phyloP scores from a whole-genome alignment of 2,888 invertebrate species.

The Troides oblongomaculatus region DNA sequence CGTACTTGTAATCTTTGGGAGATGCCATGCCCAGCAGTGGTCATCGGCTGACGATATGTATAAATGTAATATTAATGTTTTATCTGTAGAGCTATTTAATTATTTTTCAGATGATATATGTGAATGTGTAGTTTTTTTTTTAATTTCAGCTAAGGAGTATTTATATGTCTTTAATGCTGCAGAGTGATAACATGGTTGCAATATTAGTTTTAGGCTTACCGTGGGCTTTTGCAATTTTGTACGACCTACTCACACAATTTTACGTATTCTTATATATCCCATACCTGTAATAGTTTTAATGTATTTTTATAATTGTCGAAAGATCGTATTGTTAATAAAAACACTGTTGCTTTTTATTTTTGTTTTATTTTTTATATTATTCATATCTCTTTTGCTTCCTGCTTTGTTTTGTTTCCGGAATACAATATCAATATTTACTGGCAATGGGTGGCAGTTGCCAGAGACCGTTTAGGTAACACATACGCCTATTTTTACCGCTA shows the following conservation, averaged over 20 bases:
- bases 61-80: conserved; percentile 61
- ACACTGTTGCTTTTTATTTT: conserved; percentile 66
- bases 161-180: conserved; percentile 44
- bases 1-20: too few relatives aligned
- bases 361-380: conserved; percentile 36
- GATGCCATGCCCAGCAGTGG: neutral
- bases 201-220: conserved; percentile 68
- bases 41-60: conserved; percentile 42
- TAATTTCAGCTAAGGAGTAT: conserved; percentile 34
- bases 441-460: too few relatives aligned
- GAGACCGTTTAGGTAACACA: too few relatives aligned
- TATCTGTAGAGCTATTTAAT: conserved; percentile 31
- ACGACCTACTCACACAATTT: conserved; percentile 39
- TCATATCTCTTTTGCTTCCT: too few relatives aligned
- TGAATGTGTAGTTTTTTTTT: conserved; percentile 5
- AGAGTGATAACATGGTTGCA: conserved; percentile 77
- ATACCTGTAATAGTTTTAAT: conserved; percentile 31
- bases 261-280: conserved; percentile 37
- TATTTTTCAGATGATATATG: conserved; percentile 21
- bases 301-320: conserved; percentile 43
- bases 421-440: too few relatives aligned
- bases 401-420: too few relatives aligned
- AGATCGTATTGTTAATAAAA: conserved; percentile 71
- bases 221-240: conserved; percentile 53
- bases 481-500: too few relatives aligned